These are phyloP conservation scores for Gobio gobio DNA, from an alignment of 2,113 vertebrate genomes.

Conservation along the genomic window DNA sequence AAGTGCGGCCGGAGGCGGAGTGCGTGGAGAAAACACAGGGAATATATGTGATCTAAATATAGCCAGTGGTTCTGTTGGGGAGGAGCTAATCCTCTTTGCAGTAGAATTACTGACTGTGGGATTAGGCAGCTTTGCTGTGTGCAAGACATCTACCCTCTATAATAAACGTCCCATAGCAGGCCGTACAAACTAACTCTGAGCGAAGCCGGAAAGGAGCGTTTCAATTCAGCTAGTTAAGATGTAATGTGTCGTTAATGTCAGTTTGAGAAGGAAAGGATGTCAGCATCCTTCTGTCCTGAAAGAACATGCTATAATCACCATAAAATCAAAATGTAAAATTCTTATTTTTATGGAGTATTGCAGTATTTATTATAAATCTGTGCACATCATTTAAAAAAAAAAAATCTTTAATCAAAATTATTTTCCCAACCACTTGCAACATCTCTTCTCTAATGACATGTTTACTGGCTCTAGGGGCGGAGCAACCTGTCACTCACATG, in stretches of 20 bases:
- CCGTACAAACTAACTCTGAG: slow-evolving; percentile 61
- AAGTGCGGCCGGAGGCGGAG: slow-evolving; percentile 53
- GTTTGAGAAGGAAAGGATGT: background rate
- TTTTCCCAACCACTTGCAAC: too few species aligned
- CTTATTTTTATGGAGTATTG: too few species aligned
- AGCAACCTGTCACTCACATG: too few species aligned
- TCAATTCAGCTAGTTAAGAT: background rate
- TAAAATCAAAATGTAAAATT: too few species aligned
- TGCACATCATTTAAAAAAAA: too few species aligned
- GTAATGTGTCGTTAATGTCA: background rate
- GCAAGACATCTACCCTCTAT: slow-evolving; percentile 77
- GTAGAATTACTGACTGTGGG: slow-evolving; percentile 81
- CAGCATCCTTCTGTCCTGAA: background rate
- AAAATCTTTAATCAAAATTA: too few species aligned
- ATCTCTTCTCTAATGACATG: too few species aligned
- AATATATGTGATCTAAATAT: slow-evolving; percentile 85
- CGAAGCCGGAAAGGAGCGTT: background rate
- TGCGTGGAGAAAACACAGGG: slow-evolving; percentile 64
- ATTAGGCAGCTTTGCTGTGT: slow-evolving; percentile 86
- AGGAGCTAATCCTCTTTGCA: slow-evolving; percentile 95
- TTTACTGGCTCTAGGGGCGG: too few species aligned
- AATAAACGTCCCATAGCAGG: slow-evolving; percentile 70
- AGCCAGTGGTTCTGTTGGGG: slow-evolving; percentile 80
- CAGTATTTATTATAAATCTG: too few species aligned
- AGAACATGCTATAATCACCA: background rate